Evolutionary conservation across 2,888 invertebrate species (phyloP).

Genomic region (Zelleria hepariella): DNA sequence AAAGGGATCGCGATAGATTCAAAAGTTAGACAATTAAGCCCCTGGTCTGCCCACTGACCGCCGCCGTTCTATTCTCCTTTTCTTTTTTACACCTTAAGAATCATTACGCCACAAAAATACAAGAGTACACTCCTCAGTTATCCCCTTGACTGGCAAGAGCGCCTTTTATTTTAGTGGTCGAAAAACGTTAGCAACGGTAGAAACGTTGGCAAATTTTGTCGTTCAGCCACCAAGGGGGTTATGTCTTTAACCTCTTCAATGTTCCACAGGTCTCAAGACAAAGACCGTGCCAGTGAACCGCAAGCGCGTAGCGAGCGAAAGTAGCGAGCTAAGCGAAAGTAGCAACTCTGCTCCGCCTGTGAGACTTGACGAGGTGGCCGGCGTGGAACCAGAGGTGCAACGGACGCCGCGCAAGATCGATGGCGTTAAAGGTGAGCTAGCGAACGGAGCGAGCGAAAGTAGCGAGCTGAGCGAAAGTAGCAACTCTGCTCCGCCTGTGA

Average conservation of each 20-base stretch:
- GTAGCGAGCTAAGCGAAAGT: slow-evolving; percentile 58
- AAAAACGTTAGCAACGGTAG: too few relatives aligned
- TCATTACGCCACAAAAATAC: too few relatives aligned
- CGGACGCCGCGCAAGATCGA: slow-evolving; percentile 64
- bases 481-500: slow-evolving; percentile 51
- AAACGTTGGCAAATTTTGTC: too few relatives aligned
- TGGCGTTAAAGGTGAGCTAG: slow-evolving; percentile 52
- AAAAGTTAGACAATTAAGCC: too few relatives aligned
- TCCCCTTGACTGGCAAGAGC: too few relatives aligned
- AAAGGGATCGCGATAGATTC: too few relatives aligned
- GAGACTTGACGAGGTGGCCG: slow-evolving; percentile 44
- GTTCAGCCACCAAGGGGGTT: too few relatives aligned
- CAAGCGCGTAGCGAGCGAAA: slow-evolving; percentile 54
- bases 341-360: slow-evolving; percentile 55
- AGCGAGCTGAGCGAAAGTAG: slow-evolving; percentile 60
- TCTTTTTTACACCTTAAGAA: too few relatives aligned
- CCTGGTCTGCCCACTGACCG: too few relatives aligned
- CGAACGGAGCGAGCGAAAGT: slow-evolving; percentile 41
- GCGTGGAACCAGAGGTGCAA: slow-evolving; percentile 69
- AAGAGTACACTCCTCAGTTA: too few relatives aligned
- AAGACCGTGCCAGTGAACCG: slow-evolving; percentile 29
- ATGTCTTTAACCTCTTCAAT: background rate
- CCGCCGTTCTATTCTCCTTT: too few relatives aligned
- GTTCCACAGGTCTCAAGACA: slow-evolving; percentile 30
- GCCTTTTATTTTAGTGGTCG: too few relatives aligned